These are phyloP conservation scores for Colius striatus DNA, from an alignment of 2,113 vertebrate genomes.

Conservation along the genomic window DNA sequence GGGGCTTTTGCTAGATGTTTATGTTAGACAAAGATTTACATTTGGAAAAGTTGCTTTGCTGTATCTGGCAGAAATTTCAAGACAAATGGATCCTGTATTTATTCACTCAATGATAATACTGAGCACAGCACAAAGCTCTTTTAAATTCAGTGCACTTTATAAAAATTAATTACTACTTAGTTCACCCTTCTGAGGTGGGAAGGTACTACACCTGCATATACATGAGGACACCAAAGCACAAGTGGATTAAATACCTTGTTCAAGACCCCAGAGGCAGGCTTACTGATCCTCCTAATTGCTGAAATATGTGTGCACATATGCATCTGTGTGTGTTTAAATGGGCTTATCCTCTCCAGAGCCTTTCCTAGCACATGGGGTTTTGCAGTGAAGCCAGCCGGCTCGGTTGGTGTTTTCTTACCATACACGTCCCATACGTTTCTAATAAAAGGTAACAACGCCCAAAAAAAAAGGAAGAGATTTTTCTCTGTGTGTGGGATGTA, in stretches of 20 bases:
- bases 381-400: not conserved
- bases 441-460: not conserved
- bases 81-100: slow-evolving; percentile 47
- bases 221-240: slow-evolving; percentile 43
- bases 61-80: slow-evolving; percentile 26
- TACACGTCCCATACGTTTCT: rapidly evolving
- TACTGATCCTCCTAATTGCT: not conserved
- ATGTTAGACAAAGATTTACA: slow-evolving; percentile 43
- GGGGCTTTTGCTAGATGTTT: slow-evolving; percentile 20
- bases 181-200: slow-evolving; percentile 26
- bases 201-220: slow-evolving; percentile 19
- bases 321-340: not conserved
- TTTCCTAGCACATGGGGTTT: rapidly evolving
- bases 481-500: not conserved
- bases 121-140: slow-evolving; percentile 19
- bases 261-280: not conserved
- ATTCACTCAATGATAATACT: slow-evolving; percentile 1
- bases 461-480: not conserved
- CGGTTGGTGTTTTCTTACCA: not conserved
- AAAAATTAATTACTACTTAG: slow-evolving; percentile 55
- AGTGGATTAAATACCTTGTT: slow-evolving; percentile 24
- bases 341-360: not conserved
- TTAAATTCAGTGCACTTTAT: slow-evolving; percentile 39
- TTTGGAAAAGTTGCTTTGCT: slow-evolving; percentile 24
- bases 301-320: not conserved